These are phyloP conservation scores for Herpetotheres cachinnans DNA, from an alignment of 2,113 vertebrate genomes.

Conservation along the genomic window DNA sequence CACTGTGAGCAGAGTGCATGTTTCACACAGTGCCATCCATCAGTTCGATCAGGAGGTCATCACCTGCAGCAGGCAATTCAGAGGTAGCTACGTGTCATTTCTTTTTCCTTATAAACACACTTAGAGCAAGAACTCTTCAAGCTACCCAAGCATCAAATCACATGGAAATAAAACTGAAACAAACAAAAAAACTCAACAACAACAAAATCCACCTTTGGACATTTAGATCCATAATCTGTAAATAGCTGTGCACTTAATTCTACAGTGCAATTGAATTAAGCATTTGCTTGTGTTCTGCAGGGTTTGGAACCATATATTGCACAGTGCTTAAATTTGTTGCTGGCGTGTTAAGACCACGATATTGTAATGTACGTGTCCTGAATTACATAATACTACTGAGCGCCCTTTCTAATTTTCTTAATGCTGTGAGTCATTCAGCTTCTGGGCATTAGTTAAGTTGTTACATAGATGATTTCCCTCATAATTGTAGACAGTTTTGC, in stretches of 20 bases:
- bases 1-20: neutral
- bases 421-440: conserved; percentile 49
- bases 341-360: neutral
- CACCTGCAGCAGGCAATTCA: neutral
- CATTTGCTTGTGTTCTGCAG: neutral
- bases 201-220: neutral
- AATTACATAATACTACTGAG: conserved; percentile 26
- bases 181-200: neutral
- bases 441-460: conserved; percentile 65
- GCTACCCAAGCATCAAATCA: neutral
- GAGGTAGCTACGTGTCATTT: neutral
- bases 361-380: conserved; percentile 12
- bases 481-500: conserved; percentile 49
- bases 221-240: neutral
- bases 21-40: neutral
- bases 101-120: neutral
- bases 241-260: neutral
- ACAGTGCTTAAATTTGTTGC: neutral
- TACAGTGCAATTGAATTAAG: neutral
- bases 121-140: neutral
- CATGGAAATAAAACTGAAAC: neutral
- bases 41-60: neutral
- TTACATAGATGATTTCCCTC: conserved; percentile 69
- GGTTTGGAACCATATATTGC: neutral
- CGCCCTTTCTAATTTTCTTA: conserved; percentile 53